phyloP scores from a whole-genome alignment of 2,888 invertebrate genomes.

The Drosophila percnosoma region DNA sequence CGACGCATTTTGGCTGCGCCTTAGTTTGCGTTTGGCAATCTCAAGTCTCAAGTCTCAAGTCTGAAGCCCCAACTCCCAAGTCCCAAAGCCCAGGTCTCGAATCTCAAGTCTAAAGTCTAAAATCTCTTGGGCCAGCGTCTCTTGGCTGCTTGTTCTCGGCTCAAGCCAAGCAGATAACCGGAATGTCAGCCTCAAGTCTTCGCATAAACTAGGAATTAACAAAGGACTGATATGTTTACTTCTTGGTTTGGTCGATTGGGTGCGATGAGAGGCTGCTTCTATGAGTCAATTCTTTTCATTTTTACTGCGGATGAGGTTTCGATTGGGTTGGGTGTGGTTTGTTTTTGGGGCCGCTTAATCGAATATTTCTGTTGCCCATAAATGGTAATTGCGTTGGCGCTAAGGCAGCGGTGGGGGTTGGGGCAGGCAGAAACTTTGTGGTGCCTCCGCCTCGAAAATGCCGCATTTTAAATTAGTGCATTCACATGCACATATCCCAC shows the following conservation, averaged over 20 bases:
- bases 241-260: neutral
- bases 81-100: constrained; percentile 3
- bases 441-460: constrained; percentile 52
- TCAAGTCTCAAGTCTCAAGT: constrained; percentile 27
- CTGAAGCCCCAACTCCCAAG: constrained; percentile 5
- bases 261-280: neutral
- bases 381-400: constrained; percentile 61
- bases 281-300: constrained; percentile 22
- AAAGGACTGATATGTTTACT: neutral
- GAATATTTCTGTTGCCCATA: constrained; percentile 77
- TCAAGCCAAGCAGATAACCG: neutral
- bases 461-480: constrained; percentile 83
- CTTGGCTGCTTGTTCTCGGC: neutral
- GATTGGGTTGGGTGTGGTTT: constrained; percentile 14
- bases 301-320: constrained; percentile 35
- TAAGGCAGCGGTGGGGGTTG: neutral
- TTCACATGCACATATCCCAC: constrained; percentile 39
- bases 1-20: constrained; percentile 69
- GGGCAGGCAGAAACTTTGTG: constrained; percentile 6
- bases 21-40: constrained; percentile 37
- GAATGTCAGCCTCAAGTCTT: neutral
- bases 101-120: constrained; percentile 1
- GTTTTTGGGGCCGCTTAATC: constrained; percentile 59
- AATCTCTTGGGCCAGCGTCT: neutral
- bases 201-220: neutral